These are phyloP conservation scores for Hypena proboscidalis DNA, from an alignment of 2,888 invertebrate species.

Conservation along the genomic window DNA sequence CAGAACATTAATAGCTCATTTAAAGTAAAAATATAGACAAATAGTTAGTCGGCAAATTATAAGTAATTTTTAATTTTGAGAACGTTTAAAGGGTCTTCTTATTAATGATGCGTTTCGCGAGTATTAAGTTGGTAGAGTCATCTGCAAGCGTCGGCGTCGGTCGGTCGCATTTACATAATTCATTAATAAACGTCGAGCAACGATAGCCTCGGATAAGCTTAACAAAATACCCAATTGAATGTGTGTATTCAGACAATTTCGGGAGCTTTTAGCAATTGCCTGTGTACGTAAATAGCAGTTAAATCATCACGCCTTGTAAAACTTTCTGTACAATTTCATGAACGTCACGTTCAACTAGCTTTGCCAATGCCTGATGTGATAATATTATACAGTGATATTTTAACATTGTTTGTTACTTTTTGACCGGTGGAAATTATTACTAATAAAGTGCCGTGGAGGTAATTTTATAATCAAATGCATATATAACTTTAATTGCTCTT, in stretches of 20 bases:
- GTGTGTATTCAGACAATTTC: slow-evolving; percentile 52
- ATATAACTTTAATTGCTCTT: too few relatives aligned
- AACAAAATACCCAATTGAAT: slow-evolving; percentile 68
- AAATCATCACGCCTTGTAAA: slow-evolving; percentile 17
- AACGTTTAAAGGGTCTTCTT: slow-evolving; percentile 43
- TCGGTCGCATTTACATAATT: slow-evolving; percentile 74
- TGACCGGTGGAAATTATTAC: too few relatives aligned
- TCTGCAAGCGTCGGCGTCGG: slow-evolving; percentile 58
- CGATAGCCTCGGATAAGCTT: slow-evolving; percentile 75
- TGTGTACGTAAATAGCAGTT: slow-evolving; percentile 21
- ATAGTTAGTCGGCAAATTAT: slow-evolving; percentile 11
- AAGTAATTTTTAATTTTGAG: slow-evolving; percentile 21
- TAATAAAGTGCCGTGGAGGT: too few relatives aligned
- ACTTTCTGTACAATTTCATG: slow-evolving; percentile 5
- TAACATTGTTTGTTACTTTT: too few relatives aligned
- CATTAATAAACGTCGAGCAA: slow-evolving; percentile 75
- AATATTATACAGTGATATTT: too few relatives aligned
- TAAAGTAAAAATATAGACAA: too few relatives aligned
- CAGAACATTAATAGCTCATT: too few relatives aligned
- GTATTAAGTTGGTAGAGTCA: slow-evolving; percentile 64
- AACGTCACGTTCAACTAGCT: neutral
- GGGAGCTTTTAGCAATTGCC: slow-evolving; percentile 45
- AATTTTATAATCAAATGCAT: too few relatives aligned
- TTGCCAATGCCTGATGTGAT: too few relatives aligned
- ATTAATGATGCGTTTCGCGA: slow-evolving; percentile 66